Percentiles rank a stretch among this genome's conserved stretches.
phyloP scores from a whole-genome alignment of 2,113 vertebrate genomes.

The Zeus faber region DNA sequence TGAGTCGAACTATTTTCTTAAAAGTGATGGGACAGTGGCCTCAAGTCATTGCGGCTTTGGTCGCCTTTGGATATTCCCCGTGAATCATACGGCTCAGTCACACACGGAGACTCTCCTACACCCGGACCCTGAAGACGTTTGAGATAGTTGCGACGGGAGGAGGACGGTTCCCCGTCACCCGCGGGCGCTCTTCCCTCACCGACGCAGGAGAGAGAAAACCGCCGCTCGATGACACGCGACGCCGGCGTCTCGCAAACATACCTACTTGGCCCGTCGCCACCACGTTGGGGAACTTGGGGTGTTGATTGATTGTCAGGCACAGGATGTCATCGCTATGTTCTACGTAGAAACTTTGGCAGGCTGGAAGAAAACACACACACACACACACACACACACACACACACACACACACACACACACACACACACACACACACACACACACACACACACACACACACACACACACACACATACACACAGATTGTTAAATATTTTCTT shows the following conservation, averaged over 20 bases:
- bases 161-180: slow-evolving; percentile 4
- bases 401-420: slow-evolving; percentile 2
- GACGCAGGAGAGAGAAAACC: slow-evolving; percentile 23
- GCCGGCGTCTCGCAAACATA: slow-evolving; percentile 85
- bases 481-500: too few species aligned
- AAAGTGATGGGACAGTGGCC: too few species aligned
- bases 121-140: too few species aligned
- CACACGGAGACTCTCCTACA: too few species aligned
- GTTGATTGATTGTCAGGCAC: slow-evolving; percentile 99
- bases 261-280: slow-evolving; percentile 99
- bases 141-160: too few species aligned
- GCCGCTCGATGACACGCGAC: slow-evolving; percentile 38
- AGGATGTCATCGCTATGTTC: slow-evolving; percentile 99
- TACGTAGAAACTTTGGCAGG: slow-evolving; percentile 95
- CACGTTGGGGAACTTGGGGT: slow-evolving; percentile 97
- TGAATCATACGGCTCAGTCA: too few species aligned
- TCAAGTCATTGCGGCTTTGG: too few species aligned
- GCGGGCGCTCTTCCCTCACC: slow-evolving; percentile 3
- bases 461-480: slow-evolving; percentile 2
- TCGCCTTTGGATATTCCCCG: too few species aligned
- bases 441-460: slow-evolving; percentile 3
- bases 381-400: slow-evolving; percentile 3
- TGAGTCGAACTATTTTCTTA: too few species aligned
- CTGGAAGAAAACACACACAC: slow-evolving; percentile 63
- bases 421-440: background rate